Evolutionary conservation across 2,797 vertebrate genomes (phyloP).

Genomic region (Parotocinclus haroldoi): DNA sequence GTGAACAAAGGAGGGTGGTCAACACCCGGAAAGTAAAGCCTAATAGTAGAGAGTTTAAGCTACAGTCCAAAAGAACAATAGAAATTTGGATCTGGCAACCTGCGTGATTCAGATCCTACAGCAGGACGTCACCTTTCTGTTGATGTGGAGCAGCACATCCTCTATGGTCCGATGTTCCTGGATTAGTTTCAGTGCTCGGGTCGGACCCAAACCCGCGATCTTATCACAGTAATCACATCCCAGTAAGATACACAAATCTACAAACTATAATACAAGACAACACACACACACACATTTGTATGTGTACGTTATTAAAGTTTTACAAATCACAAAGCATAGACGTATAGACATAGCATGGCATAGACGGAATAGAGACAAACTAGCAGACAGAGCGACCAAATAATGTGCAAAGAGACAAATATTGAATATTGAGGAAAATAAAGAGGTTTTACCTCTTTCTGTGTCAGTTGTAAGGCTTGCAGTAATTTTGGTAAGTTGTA

Average conservation of each 20-base stretch:
- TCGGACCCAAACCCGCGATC: constrained; percentile 72
- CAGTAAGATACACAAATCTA: constrained; percentile 81
- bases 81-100: no score
- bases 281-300: neutral
- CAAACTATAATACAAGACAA: constrained; percentile 65
- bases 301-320: no score
- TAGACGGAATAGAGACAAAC: no score
- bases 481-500: constrained; percentile 72
- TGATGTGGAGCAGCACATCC: constrained; percentile 64
- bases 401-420: no score
- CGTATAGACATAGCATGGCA: no score
- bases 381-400: no score
- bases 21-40: no score
- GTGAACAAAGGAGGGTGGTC: neutral
- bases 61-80: neutral
- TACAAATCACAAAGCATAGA: no score
- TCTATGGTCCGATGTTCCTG: constrained; percentile 74
- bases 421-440: neutral
- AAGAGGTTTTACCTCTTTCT: constrained; percentile 65
- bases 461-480: constrained; percentile 64
- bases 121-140: constrained; percentile 64
- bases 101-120: neutral
- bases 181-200: constrained; percentile 72
- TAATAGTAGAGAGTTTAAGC: no score
- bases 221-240: constrained; percentile 83